These are phyloP conservation scores for Tribolium freemani DNA, from an alignment of 2,888 invertebrate species.

Conservation along the genomic window DNA sequence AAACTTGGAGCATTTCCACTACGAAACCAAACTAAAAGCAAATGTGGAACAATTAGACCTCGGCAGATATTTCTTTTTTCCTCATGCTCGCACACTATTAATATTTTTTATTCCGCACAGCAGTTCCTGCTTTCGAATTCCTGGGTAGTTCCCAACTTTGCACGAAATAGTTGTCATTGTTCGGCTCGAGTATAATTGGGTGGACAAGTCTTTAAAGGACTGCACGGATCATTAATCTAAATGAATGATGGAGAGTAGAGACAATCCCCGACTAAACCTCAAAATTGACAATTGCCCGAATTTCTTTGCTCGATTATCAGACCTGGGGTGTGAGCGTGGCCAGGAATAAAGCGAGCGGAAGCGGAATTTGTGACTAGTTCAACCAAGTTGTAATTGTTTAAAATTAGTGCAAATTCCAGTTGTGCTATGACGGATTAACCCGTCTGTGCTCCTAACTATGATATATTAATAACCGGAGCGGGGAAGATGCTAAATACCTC, in stretches of 20 bases:
- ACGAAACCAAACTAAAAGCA: neutral
- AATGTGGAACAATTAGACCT: neutral
- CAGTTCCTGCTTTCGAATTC: conserved; percentile 5
- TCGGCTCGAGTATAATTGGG: conserved; percentile 29
- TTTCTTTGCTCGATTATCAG: conserved; percentile 7
- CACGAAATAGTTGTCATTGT: conserved; percentile 36
- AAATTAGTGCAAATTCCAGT: conserved; percentile 28
- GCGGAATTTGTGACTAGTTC: neutral
- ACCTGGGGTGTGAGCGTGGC: neutral
- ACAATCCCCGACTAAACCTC: neutral
- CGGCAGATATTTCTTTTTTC: neutral
- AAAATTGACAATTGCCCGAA: conserved; percentile 1
- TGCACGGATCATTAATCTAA: conserved; percentile 32
- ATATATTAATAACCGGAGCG: conserved; percentile 29
- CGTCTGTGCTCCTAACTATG: conserved; percentile 19
- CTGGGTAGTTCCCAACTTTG: conserved; percentile 18
- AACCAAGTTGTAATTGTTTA: conserved; percentile 10
- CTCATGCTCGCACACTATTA: neutral
- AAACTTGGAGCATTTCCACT: neutral
- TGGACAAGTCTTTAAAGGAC: conserved; percentile 40
- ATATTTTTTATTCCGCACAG: conserved; percentile 6
- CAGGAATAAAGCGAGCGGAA: no score
- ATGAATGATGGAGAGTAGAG: conserved; percentile 30
- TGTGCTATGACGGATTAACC: conserved; percentile 27
- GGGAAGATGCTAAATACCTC: conserved; percentile 16